Evolutionary conservation across 2,888 invertebrate genomes (phyloP), one percentile per base, ranked within the genome.

Genomic region (Pantelozetes paolii): DNA sequence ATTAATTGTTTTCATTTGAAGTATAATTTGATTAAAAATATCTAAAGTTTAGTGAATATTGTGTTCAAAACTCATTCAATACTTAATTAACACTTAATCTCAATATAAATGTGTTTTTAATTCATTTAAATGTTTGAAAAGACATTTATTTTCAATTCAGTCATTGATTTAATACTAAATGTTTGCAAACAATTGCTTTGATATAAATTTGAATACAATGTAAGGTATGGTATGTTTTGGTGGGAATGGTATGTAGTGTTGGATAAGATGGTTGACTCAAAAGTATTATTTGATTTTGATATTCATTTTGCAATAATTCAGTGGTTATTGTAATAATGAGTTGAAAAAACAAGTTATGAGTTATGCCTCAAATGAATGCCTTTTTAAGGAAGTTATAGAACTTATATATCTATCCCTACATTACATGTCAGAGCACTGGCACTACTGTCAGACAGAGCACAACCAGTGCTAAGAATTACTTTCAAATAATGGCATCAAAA

Each of bases 301-400:
- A 59, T 1, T 59, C 11, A 59, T 59, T 59, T 57, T 23, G 18
- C 30, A 30, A 59, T 59, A 59, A 28, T 59, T 59, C 18, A 9
- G 59, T 59, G 3, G 18, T 30, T 59, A 59, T 30, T 59, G 23
- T 28, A 26, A 28, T 57, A 59, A 59, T 59, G 59, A 59, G 59
- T 50, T 2, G 20, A 57, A 59, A 59, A 59, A 59, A 59, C 59
- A 23, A 9, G 59, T 59, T 59, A 59, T 59, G 59, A 28, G 59
- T 32, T 36, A 36, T 50, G 50, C 50, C 50, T 50, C 20, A 59
- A 28, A 59, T 59, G 23, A 59, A 28, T 59, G 59, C 28, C 28
- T 28, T 59, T 59, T 15, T 5, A 59, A 59, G 59, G 59, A 59
- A 59, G 59, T 59, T 18, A 23, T 18, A 18, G 2, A 18, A 45